Conservation (phyloP, 92 coral and sea anemone species). For the Blastomussa wellsi region DNA sequence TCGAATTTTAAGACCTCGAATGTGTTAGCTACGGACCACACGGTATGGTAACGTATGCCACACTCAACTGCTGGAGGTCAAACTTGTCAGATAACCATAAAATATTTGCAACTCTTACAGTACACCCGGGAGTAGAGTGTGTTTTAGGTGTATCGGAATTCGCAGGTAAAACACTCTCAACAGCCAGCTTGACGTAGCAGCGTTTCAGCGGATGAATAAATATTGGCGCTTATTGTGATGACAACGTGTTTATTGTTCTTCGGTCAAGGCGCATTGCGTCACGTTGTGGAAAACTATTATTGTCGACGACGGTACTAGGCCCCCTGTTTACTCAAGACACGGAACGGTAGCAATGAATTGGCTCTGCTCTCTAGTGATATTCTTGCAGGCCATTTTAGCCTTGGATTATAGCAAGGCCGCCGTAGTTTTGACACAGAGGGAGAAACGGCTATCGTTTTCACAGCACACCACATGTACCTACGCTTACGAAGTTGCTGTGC, state of each 20-base stretch:
- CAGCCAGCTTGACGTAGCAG: neutral
- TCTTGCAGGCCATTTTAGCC: neutral
- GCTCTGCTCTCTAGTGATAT: neutral
- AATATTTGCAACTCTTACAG: neutral
- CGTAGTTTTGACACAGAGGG: slow-evolving; percentile 6
- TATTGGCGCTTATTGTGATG: slow-evolving; percentile 1
- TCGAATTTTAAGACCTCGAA: neutral
- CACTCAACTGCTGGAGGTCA: neutral
- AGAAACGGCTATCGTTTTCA: neutral
- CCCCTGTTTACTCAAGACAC: neutral
- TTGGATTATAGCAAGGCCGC: neutral
- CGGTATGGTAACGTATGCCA: neutral
- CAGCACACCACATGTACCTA: slow-evolving; percentile 61
- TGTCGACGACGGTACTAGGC: neutral
- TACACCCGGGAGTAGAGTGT: neutral
- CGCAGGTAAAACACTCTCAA: neutral
- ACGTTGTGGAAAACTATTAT: neutral
- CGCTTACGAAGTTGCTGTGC: slow-evolving; percentile 78
- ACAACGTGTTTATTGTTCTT: neutral
- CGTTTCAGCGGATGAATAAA: neutral
- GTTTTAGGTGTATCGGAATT: slow-evolving; percentile 1
- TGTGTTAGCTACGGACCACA: neutral
- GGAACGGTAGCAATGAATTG: slow-evolving; percentile 13
- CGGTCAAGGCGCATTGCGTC: neutral
- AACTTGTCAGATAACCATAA: neutral